These are phyloP conservation scores for Carpatolechia fugitivella DNA, from an alignment of 2,888 invertebrate species.

Conservation along the genomic window DNA sequence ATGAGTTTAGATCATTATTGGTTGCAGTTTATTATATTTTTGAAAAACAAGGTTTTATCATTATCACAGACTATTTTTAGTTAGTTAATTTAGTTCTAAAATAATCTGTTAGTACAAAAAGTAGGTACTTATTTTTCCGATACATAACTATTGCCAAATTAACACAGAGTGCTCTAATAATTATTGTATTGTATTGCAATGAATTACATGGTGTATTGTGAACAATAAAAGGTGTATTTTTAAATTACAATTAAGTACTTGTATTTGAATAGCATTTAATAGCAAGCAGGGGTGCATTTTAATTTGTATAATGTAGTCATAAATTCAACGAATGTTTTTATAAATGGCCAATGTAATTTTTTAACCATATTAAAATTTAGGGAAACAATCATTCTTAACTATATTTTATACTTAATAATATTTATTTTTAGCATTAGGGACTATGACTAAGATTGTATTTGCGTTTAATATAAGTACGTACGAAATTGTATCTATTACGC, in stretches of 20 bases:
- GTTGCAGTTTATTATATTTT: too few species aligned
- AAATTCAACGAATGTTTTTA: constrained; percentile 1
- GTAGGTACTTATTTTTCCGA: too few species aligned
- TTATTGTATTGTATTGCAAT: background rate
- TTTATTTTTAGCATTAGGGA: background rate
- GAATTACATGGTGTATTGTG: background rate
- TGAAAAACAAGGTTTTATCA: too few species aligned
- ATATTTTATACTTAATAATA: background rate
- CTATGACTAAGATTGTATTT: too few species aligned
- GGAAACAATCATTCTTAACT: background rate
- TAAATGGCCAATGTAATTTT: background rate
- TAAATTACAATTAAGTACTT: background rate
- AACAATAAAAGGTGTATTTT: background rate
- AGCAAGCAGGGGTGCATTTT: background rate
- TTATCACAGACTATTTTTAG: too few species aligned
- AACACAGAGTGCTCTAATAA: background rate
- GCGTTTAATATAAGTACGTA: too few species aligned
- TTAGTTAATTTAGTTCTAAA: background rate
- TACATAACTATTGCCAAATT: background rate
- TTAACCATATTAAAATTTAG: background rate
- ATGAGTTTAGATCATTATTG: too few species aligned
- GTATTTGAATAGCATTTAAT: background rate
- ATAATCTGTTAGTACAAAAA: background rate
- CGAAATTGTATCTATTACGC: too few species aligned
- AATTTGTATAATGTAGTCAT: background rate